Evolutionary conservation across 2,113 vertebrate genomes (phyloP).

Genomic region (Oryzias curvinotus): DNA sequence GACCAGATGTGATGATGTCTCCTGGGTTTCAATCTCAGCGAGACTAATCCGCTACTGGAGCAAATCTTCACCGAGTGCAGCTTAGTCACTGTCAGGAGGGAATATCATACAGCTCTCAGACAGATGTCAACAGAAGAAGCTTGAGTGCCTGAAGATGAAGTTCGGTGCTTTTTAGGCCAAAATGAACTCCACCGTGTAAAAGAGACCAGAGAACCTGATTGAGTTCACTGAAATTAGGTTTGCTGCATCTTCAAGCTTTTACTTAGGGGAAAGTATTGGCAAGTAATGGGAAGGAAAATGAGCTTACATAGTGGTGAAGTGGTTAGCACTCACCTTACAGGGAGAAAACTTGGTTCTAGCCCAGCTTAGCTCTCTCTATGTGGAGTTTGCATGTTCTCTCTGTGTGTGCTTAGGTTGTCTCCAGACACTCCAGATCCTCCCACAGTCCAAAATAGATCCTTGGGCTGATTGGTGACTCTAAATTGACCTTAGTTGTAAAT

Average conservation of each 20-base stretch:
- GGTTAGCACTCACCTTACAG: no score
- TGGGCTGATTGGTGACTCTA: neutral
- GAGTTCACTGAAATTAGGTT: neutral
- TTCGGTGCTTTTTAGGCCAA: slow-evolving; percentile 30
- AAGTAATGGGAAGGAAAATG: no score
- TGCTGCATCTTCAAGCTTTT: neutral
- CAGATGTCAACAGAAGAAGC: slow-evolving; percentile 55
- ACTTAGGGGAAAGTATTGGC: no score
- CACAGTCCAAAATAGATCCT: neutral
- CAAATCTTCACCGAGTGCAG: slow-evolving; percentile 37
- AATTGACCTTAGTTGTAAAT: no score
- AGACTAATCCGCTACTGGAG: slow-evolving; percentile 32
- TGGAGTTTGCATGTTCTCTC: no score
- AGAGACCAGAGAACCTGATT: neutral
- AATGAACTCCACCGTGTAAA: slow-evolving; percentile 22
- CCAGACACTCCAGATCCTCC: no score
- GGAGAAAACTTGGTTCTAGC: no score
- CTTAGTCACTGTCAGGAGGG: slow-evolving; percentile 53
- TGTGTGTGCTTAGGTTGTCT: no score
- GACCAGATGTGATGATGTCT: slow-evolving; percentile 60
- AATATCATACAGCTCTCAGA: slow-evolving; percentile 41
- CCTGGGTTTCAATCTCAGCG: slow-evolving; percentile 50
- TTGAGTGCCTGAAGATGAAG: slow-evolving; percentile 31
- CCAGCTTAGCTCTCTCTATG: no score
- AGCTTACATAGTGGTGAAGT: no score